Evolutionary conservation across 2,113 vertebrate genomes (phyloP).

Genomic region (Morone saxatilis): DNA sequence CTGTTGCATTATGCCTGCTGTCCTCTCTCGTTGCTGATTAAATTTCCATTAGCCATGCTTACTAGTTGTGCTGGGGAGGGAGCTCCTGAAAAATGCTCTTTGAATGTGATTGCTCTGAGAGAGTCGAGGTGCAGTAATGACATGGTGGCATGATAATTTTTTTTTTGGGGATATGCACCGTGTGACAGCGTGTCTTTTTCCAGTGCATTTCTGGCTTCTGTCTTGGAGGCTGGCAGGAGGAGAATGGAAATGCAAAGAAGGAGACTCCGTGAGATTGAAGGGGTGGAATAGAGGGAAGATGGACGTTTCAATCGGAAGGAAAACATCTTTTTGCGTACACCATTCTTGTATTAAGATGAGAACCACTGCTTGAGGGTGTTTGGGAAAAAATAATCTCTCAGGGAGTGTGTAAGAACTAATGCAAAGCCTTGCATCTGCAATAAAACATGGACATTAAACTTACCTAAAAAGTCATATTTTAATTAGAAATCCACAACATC

Average conservation of each 20-base stretch:
- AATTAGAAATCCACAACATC: neutral
- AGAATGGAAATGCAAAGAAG: slow-evolving; percentile 67
- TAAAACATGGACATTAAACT: slow-evolving; percentile 25
- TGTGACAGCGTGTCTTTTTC: slow-evolving; percentile 64
- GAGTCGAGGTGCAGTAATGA: slow-evolving; percentile 75
- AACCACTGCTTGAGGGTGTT: slow-evolving; percentile 38
- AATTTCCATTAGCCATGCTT: slow-evolving; percentile 85
- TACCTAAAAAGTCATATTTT: neutral
- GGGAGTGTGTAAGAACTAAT: slow-evolving; percentile 22
- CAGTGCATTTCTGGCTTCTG: slow-evolving; percentile 50
- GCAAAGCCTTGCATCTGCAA: slow-evolving; percentile 2
- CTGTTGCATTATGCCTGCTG: slow-evolving; percentile 82
- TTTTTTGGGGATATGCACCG: slow-evolving; percentile 24
- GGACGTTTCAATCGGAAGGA: slow-evolving; percentile 45
- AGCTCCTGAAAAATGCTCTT: slow-evolving; percentile 77
- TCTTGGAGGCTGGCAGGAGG: slow-evolving; percentile 46
- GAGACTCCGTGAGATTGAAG: slow-evolving; percentile 44
- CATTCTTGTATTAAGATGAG: slow-evolving; percentile 57
- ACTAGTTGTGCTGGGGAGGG: slow-evolving; percentile 66
- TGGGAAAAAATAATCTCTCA: slow-evolving; percentile 23
- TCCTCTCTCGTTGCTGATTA: slow-evolving; percentile 84
- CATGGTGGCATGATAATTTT: slow-evolving; percentile 62
- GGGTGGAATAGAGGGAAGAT: slow-evolving; percentile 41
- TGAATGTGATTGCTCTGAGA: slow-evolving; percentile 75
- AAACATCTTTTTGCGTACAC: slow-evolving; percentile 56